Percentiles rank a stretch among this genome's conserved stretches.
These are phyloP conservation scores for Dermatophagoides farinae DNA, from an alignment of 1,140 invertebrate genomes.

Conservation along the genomic window DNA sequence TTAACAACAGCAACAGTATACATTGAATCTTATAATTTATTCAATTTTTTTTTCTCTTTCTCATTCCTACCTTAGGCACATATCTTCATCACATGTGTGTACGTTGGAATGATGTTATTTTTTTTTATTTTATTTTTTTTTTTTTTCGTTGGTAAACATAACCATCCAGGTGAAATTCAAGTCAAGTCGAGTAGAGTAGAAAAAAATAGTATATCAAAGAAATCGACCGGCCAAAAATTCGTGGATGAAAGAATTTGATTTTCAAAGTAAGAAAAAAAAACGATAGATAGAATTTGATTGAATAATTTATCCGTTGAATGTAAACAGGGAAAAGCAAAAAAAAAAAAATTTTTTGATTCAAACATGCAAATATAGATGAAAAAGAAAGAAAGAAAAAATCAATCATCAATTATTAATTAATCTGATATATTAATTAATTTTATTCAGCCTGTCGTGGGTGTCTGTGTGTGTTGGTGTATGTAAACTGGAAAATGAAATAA, in stretches of 20 bases:
- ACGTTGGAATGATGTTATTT: too few species aligned
- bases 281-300: background rate
- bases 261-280: too few species aligned
- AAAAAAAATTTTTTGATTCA: too few species aligned
- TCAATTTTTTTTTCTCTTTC: background rate
- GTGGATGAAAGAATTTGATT: background rate
- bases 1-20: too few species aligned
- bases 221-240: background rate
- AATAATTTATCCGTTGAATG: background rate
- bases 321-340: background rate
- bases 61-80: constrained; percentile 10
- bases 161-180: too few species aligned
- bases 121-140: too few species aligned
- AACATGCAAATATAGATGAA: background rate
- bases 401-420: constrained; percentile 13
- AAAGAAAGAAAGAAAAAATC: background rate
- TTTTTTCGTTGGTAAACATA: too few species aligned
- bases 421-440: constrained; percentile 7
- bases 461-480: too few species aligned
- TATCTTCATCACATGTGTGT: constrained; percentile 4
- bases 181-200: background rate
- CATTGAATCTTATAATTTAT: background rate
- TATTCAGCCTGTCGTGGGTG: background rate
- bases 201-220: background rate
- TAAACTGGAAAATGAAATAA: too few species aligned